Evolutionary conservation across 2,113 vertebrate species (phyloP).

Genomic region (Bombycilla garrulus): DNA sequence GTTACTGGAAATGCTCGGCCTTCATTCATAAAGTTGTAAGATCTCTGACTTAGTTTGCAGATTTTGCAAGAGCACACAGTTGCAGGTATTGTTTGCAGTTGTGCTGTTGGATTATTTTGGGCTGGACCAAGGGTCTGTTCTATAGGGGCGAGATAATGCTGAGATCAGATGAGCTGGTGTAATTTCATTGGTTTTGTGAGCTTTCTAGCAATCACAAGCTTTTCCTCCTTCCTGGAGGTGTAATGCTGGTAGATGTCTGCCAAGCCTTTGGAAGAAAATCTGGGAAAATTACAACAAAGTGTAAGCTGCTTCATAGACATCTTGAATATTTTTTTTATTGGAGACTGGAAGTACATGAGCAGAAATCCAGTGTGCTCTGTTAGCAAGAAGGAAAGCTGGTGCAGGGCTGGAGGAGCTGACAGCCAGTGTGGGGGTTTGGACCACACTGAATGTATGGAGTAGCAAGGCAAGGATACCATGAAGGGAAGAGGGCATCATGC

Average conservation of each 20-base stretch:
- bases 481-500: not conserved
- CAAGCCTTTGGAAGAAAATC: not conserved
- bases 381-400: not conserved
- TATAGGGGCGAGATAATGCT: accelerated
- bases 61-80: not conserved
- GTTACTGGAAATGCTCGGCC: not conserved
- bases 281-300: accelerated
- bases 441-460: not conserved
- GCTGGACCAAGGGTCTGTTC: not conserved
- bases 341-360: not conserved
- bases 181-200: not conserved
- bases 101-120: not conserved
- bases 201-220: not conserved
- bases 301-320: not conserved
- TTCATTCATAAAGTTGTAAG: not conserved
- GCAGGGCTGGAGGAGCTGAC: not conserved
- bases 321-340: not conserved
- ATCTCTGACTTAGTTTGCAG: not conserved
- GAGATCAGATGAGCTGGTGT: not conserved
- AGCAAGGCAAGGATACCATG: not conserved
- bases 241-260: not conserved
- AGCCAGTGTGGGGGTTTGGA: not conserved
- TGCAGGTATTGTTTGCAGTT: not conserved
- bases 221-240: not conserved
- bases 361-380: not conserved